phyloP scores from a whole-genome alignment of 2,797 vertebrate genomes.

The Clarias platycephalus region DNA sequence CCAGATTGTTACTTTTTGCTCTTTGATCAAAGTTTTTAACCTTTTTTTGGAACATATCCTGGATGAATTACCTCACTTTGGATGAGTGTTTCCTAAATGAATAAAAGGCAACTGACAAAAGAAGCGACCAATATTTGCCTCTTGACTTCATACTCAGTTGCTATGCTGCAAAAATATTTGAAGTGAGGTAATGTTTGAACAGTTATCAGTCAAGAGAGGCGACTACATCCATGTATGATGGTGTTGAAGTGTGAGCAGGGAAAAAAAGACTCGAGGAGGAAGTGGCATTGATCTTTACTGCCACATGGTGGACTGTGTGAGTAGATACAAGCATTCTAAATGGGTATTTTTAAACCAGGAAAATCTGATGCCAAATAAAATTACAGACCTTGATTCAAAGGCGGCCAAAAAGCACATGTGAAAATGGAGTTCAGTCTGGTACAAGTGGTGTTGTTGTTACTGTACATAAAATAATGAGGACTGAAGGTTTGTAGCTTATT shows the following conservation, averaged over 20 bases:
- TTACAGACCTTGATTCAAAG: slow-evolving; percentile 17
- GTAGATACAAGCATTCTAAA: background rate
- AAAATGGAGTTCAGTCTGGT: background rate
- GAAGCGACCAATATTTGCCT: background rate
- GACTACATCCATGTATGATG: slow-evolving; percentile 1
- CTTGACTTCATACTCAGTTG: background rate
- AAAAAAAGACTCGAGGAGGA: background rate
- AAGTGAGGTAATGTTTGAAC: slow-evolving; percentile 22
- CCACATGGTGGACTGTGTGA: slow-evolving; percentile 58
- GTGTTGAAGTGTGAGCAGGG: slow-evolving; percentile 4
- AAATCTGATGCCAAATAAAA: slow-evolving; percentile 4
- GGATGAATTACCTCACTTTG: background rate
- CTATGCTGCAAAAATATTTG: slow-evolving; percentile 29
- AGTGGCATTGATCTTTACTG: slow-evolving; percentile 35
- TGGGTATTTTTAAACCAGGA: too few species aligned
- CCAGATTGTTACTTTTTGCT: background rate
- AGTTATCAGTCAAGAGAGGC: slow-evolving; percentile 11
- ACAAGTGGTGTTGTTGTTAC: background rate
- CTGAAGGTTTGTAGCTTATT: background rate
- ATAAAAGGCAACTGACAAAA: background rate
- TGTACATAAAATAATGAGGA: background rate
- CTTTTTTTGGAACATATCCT: background rate
- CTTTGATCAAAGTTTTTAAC: background rate
- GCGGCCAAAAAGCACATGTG: background rate
- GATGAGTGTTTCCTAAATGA: background rate